Evolutionary conservation across 2,797 vertebrate species (phyloP).

Genomic region (Peromyscus melanophrys): DNA sequence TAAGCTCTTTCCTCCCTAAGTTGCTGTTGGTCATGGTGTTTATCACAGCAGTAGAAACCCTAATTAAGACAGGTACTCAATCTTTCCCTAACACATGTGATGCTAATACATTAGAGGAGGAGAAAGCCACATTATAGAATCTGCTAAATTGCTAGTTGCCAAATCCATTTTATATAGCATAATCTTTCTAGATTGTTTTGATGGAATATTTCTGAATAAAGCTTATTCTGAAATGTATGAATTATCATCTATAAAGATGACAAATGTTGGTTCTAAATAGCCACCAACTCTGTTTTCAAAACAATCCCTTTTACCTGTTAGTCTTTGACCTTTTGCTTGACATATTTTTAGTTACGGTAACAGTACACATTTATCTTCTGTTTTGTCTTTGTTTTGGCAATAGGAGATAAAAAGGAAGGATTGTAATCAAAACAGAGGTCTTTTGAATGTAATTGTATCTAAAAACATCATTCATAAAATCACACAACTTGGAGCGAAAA

Average conservation of each 20-base stretch:
- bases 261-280: constrained; percentile 46
- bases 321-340: not conserved
- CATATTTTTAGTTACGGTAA: constrained; percentile 55
- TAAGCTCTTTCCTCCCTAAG: not conserved
- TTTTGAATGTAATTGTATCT: constrained; percentile 59
- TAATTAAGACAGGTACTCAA: not conserved
- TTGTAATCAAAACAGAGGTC: constrained; percentile 68
- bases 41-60: not conserved
- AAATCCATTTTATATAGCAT: constrained; percentile 19
- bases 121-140: not conserved
- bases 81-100: not conserved
- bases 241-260: not conserved
- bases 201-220: constrained; percentile 43
- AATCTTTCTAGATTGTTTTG: constrained; percentile 46
- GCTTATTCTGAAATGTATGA: constrained; percentile 38
- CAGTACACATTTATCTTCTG: not conserved
- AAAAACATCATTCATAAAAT: constrained; percentile 64
- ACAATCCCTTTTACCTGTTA: not conserved
- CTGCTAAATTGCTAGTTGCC: not conserved
- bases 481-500: constrained; percentile 23
- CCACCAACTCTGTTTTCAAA: constrained; percentile 24
- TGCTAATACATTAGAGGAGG: not conserved
- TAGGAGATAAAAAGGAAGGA: constrained; percentile 45
- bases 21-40: not conserved
- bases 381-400: constrained; percentile 73